Conservation (phyloP, 2,113 vertebrate species). For the Maccullochella peelii region DNA sequence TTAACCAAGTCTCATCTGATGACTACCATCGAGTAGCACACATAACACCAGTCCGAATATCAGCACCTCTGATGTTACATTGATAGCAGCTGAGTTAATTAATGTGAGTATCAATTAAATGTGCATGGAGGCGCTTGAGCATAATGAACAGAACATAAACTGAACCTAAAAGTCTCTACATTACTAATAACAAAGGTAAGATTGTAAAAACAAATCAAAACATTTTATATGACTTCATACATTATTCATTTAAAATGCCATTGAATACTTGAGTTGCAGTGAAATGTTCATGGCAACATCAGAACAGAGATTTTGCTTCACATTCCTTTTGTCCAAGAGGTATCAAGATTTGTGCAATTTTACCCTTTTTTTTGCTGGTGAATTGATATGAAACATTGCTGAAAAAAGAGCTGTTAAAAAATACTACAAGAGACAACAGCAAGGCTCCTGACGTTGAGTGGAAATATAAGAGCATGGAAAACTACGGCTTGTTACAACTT, state of each 20-base stretch:
- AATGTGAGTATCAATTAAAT: constrained; percentile 1
- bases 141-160: background rate
- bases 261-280: background rate
- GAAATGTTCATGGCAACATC: background rate
- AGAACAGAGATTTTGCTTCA: background rate
- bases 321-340: background rate
- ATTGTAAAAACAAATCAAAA: background rate
- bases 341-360: too few relatives aligned
- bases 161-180: background rate
- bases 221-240: background rate
- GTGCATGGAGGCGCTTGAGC: background rate
- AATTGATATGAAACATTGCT: background rate
- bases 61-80: background rate
- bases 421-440: background rate
- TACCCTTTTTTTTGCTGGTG: background rate
- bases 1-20: constrained; percentile 9
- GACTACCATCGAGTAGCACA: background rate
- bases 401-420: background rate
- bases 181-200: background rate
- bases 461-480: too few relatives aligned
- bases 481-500: too few relatives aligned
- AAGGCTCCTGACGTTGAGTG: background rate
- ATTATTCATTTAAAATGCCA: background rate
- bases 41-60: background rate
- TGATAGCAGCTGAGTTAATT: background rate